These are phyloP conservation scores for Antedon mediterranea DNA, from an alignment of 53 echinoderm and acorn worm genomes.

Conservation along the genomic window DNA sequence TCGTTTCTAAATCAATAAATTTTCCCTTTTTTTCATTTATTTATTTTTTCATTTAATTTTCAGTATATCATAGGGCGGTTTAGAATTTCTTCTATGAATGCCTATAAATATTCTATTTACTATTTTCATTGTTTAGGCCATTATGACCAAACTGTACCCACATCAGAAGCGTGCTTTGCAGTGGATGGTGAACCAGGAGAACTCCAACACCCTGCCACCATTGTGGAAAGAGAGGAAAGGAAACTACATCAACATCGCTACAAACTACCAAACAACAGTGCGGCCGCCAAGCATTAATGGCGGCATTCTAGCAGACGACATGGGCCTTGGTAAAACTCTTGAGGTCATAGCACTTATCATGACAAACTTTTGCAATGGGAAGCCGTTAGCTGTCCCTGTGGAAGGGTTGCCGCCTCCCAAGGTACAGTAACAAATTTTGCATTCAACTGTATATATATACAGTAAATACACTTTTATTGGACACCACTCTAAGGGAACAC, in stretches of 20 bases:
- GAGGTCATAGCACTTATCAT: conserved; percentile 64
- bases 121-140: conserved; percentile 32
- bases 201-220: conserved; percentile 41
- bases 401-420: not conserved
- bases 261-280: conserved; percentile 51
- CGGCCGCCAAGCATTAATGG: conserved; percentile 60
- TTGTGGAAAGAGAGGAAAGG: conserved; percentile 50
- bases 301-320: conserved; percentile 86
- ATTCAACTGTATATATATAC: no score
- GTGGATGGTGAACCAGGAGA: conserved; percentile 68
- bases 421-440: no score
- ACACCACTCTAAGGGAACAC: no score
- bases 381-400: conserved; percentile 22
- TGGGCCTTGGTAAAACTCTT: conserved; percentile 87
- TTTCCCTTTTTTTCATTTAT: no score
- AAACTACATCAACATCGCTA: conserved; percentile 48
- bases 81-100: no score
- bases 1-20: no score
- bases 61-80: no score
- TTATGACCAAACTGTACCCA: conserved; percentile 46
- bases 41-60: no score
- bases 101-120: not conserved
- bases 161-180: conserved; percentile 88
- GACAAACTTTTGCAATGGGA: conserved; percentile 36
- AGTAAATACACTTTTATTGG: no score